Evolutionary conservation across 64 coral and sea anemone species (phyloP), one percentile per base, ranked within the genome.

Genomic region (Orbicella faveolata): DNA sequence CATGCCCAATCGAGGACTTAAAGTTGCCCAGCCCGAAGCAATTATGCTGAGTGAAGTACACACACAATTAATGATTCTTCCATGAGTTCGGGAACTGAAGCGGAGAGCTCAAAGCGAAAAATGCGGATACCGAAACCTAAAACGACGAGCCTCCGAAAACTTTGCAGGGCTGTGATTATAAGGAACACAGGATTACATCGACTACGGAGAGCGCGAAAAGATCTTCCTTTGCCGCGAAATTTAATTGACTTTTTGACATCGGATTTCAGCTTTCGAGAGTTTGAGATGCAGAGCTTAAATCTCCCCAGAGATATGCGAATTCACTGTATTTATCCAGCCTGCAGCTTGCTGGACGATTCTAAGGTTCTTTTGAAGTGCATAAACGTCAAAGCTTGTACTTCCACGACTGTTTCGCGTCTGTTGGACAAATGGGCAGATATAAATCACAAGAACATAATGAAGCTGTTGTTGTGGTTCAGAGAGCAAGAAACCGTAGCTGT

Each of bases 311-410:
- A 94, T 5, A 89, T 78, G 37, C 87, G 87, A 9, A 83, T 94
- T 55, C 92, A 94, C 80, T 84, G 87, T 51, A 62, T 94, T n/a
- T 89, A 94, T 52, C 92, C 92, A 25, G 77, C 92, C 10, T 44
- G 76, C 25, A 89, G 92, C 41, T 76, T 94, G 34, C 63, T 89
- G 34, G 92, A 94, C 62, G 72, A 94, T 67, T 94, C 92, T 14
- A 59, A 94, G 23, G 92, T 94, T 69, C 62, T 76, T 66, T 72
- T 94, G 33, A 94, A 94, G 80, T 94, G 92, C 8, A 89, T 94
- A 18, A 78, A 89, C 79, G 36, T 44, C 41, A 94, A 85, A 83
- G 80, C 87, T 52, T 57, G 69, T 18, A 78, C 78, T 57, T 44
- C 76, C 13, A 76, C 34, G 54, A 89, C 68, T 33, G 53, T 85